These are phyloP conservation scores for Sebastes trivittatus DNA, from an alignment of 2,797 vertebrate species.

Conservation along the genomic window DNA sequence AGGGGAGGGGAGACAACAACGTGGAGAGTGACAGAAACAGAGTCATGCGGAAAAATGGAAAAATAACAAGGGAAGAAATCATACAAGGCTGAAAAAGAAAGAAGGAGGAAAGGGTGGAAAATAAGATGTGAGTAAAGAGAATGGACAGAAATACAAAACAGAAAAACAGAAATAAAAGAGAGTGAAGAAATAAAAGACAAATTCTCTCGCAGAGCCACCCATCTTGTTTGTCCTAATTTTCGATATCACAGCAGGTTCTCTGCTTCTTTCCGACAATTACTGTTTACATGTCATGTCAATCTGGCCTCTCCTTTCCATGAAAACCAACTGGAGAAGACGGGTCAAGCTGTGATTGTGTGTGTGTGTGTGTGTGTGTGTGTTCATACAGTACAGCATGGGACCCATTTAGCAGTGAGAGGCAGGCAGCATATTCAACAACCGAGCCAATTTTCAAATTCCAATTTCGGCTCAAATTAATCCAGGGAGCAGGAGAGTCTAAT, in stretches of 20 bases:
- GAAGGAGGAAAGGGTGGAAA: not conserved
- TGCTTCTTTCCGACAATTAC: not conserved
- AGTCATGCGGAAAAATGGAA: conserved; percentile 41
- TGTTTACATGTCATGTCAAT: conserved; percentile 23
- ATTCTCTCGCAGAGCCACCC: not conserved
- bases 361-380: not conserved
- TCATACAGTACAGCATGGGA: not conserved
- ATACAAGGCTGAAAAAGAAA: not conserved
- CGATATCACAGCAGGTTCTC: not conserved
- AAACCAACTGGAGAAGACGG: conserved; percentile 4
- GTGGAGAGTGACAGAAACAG: conserved; percentile 29
- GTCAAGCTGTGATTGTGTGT: conserved; percentile 14
- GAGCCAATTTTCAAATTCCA: conserved; percentile 57
- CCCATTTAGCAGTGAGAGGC: conserved; percentile 32
- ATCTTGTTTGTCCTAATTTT: not conserved
- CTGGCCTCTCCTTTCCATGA: not conserved
- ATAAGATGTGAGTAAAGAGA: not conserved
- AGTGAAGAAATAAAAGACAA: not conserved
- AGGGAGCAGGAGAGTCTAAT: conserved; percentile 20
- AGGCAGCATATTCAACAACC: not conserved
- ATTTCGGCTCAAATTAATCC: conserved; percentile 46
- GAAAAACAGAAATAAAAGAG: not conserved
- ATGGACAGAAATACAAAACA: not conserved
- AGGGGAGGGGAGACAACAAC: not conserved
- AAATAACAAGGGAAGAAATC: conserved; percentile 12